Evolutionary conservation across 35 echinoderm and acorn worm species (phyloP).

Genomic region (Stichopus chloronotus): DNA sequence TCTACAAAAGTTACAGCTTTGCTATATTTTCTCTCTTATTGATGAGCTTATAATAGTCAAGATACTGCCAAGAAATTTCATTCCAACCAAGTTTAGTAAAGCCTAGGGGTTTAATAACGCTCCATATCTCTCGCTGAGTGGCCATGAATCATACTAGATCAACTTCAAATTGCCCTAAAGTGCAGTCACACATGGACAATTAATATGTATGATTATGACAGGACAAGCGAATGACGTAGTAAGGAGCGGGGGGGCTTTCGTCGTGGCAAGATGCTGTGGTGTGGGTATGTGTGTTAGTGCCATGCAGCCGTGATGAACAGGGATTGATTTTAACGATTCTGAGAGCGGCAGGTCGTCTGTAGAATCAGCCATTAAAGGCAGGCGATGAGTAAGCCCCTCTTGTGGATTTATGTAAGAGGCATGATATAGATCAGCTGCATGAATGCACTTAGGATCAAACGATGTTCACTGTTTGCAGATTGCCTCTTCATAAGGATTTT

Average conservation of each 20-base stretch:
- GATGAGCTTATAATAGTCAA: background rate
- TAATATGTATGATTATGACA: slow-evolving; percentile 50
- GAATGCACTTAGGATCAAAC: background rate
- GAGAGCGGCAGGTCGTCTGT: slow-evolving; percentile 9
- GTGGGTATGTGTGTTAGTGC: background rate
- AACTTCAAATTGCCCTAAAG: slow-evolving; percentile 41
- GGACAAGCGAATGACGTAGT: background rate
- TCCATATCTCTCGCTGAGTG: slow-evolving; percentile 45
- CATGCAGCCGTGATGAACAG: background rate
- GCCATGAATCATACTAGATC: slow-evolving; percentile 39
- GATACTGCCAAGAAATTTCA: background rate
- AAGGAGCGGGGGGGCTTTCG: background rate
- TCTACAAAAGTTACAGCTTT: background rate
- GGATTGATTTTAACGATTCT: slow-evolving; percentile 51
- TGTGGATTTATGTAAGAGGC: background rate
- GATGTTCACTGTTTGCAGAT: background rate
- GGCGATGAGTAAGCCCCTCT: slow-evolving; percentile 36
- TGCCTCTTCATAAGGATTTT: background rate
- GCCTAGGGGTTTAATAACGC: slow-evolving; percentile 40
- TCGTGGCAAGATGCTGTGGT: slow-evolving; percentile 16
- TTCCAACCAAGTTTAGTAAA: slow-evolving; percentile 7
- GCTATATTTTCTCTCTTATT: background rate
- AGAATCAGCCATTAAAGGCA: slow-evolving; percentile 9
- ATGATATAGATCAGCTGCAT: background rate
- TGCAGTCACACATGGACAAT: slow-evolving; percentile 43